A percentile compares a stretch with the other conserved stretches of the same genome.
Conservation (phyloP, 2,797 vertebrate genomes). For the Rhynchonycteris naso region DNA sequence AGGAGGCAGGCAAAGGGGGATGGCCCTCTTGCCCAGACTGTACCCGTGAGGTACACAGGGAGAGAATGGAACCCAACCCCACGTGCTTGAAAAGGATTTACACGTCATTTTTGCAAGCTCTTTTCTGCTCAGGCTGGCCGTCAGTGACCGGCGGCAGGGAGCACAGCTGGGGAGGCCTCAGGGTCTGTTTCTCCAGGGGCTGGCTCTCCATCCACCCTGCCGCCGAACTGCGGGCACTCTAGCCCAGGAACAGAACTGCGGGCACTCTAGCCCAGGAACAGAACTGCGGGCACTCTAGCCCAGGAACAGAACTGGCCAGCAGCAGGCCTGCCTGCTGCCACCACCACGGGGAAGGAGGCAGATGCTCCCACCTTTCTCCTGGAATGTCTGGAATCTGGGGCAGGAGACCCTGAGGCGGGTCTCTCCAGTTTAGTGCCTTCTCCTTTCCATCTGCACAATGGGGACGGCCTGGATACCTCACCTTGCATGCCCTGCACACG, state of each 20-base stretch:
- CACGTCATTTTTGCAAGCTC: not conserved
- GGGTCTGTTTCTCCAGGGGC: not conserved
- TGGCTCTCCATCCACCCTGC: accelerated
- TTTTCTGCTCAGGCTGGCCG: not conserved
- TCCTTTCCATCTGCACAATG: not conserved
- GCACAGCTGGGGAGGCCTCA: accelerated
- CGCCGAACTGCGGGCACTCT: not conserved
- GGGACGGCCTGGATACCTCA: accelerated
- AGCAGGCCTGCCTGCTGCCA: not conserved
- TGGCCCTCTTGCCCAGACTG: not conserved
- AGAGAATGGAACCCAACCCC: not conserved
- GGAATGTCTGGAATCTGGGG: not conserved
- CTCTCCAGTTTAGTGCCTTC: accelerated
- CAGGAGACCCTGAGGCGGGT: accelerated
- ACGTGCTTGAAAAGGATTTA: not conserved
- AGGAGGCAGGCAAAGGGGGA: too few species aligned
- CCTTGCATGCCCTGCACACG: too few species aligned
- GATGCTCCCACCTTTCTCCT: not conserved
- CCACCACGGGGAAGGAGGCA: accelerated
- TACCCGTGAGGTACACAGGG: accelerated
- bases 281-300: not conserved
- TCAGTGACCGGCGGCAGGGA: not conserved
- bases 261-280: not conserved
- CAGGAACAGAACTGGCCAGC: not conserved
- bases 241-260: not conserved